Evolutionary conservation across 2,888 invertebrate species (phyloP), one percentile per base, ranked within the genome.

Genomic region (Amaurobius ferox): DNA sequence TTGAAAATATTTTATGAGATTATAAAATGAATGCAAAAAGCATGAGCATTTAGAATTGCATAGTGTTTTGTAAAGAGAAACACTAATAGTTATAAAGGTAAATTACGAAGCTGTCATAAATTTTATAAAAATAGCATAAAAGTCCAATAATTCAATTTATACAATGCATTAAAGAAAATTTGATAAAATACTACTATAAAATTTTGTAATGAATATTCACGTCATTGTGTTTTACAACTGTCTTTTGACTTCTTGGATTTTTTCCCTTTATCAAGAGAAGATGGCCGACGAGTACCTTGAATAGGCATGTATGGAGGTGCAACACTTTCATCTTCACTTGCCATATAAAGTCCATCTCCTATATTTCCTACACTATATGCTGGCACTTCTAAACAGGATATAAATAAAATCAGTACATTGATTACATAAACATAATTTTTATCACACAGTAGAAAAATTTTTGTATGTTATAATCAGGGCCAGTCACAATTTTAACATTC

Each of bases 261-360:
- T 88, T 93, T 93, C 88, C 93, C 93, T 90, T 94, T 94, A 89
- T 94, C 93, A 86, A 93, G 92, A 87, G 94, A 93, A n/a, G 94
- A 92, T 0, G 93, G 93, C 89, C 95, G 92, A 86, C 95, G 92
- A 89, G 95, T 95, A 68, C 95, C 95, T 91, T 95, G 95, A 90
- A 95, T 95, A 68, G 95, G 95, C 95, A 95, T 95, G 90, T 95
- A 95, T 78, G 95, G 95, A 7, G 95, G 94, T 61, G 93, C 93
- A 93, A 88, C 92, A 44, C 68, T 89, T 55, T 90, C 89, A 35
- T 90, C 90, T 13, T 90, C 90, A 32, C 89, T 89, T 66, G 89
- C 44, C 16, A 71, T 1, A 55, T 29, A 55, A 13, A 71, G 30
- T 32, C 55, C 73, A 26, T 67, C 67, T 0, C 61, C 67, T 26